These are phyloP conservation scores for Poecile montanus DNA, from an alignment of 2,797 vertebrate genomes.

Conservation along the genomic window DNA sequence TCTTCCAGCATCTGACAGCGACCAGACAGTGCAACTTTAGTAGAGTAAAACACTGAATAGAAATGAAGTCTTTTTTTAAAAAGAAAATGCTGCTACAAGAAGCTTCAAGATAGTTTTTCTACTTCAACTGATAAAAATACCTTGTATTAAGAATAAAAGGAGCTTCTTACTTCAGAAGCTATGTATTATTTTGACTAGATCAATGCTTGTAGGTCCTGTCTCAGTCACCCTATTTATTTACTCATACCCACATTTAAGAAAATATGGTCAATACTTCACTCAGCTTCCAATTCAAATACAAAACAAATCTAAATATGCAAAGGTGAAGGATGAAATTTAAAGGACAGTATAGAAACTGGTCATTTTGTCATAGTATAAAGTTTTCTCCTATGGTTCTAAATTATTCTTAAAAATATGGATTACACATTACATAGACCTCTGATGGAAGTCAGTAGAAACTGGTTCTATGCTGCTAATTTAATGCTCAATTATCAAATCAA, in stretches of 20 bases:
- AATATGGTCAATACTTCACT: background rate
- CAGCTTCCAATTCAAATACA: background rate
- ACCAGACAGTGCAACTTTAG: background rate
- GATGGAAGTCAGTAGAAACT: background rate
- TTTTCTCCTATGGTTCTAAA: background rate
- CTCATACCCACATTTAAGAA: background rate
- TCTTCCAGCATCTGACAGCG: background rate
- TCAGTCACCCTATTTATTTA: background rate
- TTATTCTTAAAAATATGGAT: background rate
- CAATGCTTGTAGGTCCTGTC: background rate
- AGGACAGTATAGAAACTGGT: background rate
- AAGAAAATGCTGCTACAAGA: background rate
- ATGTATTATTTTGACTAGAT: background rate
- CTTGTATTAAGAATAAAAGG: fast-evolving
- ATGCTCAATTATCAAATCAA: background rate
- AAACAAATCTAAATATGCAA: background rate
- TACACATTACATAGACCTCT: fast-evolving
- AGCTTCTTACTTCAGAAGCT: background rate
- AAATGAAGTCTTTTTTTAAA: background rate
- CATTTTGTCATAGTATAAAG: background rate
- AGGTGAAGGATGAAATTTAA: background rate
- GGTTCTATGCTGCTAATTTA: background rate
- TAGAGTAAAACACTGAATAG: background rate
- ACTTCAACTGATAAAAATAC: background rate
- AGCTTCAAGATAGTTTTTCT: background rate